These are phyloP conservation scores for Drosophila kambysellisi DNA, from an alignment of 2,888 invertebrate species.

Conservation along the genomic window DNA sequence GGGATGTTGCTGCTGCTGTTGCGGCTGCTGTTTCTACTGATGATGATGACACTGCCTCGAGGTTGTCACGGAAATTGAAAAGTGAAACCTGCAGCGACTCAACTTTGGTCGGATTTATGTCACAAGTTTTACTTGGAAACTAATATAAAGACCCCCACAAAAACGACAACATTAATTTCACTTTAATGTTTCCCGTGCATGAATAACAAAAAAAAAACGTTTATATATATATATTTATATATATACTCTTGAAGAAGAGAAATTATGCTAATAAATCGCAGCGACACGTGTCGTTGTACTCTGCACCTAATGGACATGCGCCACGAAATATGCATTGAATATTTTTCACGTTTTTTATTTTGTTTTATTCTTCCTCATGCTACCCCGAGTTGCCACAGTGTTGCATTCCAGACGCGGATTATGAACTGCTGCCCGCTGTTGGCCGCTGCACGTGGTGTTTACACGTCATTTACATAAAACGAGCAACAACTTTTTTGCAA, in stretches of 20 bases:
- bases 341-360: conserved; percentile 38
- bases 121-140: conserved; percentile 57
- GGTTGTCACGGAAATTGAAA: conserved; percentile 67
- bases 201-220: neutral
- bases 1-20: conserved; percentile 31
- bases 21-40: conserved; percentile 24
- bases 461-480: conserved; percentile 81
- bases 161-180: conserved; percentile 70
- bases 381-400: conserved; percentile 17
- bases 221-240: neutral
- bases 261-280: conserved; percentile 78
- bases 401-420: conserved; percentile 49
- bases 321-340: conserved; percentile 77
- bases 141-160: conserved; percentile 33
- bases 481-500: conserved; percentile 62
- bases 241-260: conserved; percentile 67
- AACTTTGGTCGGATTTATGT: conserved; percentile 55
- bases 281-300: conserved; percentile 77
- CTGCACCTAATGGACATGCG: conserved; percentile 71
- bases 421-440: conserved; percentile 28
- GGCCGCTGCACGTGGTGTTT: conserved; percentile 70
- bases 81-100: conserved; percentile 51
- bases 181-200: conserved; percentile 73
- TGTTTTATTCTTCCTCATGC: neutral
- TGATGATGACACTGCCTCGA: conserved; percentile 34